phyloP scores from a whole-genome alignment of 2,113 vertebrate species.

The Chitala chitala region DNA sequence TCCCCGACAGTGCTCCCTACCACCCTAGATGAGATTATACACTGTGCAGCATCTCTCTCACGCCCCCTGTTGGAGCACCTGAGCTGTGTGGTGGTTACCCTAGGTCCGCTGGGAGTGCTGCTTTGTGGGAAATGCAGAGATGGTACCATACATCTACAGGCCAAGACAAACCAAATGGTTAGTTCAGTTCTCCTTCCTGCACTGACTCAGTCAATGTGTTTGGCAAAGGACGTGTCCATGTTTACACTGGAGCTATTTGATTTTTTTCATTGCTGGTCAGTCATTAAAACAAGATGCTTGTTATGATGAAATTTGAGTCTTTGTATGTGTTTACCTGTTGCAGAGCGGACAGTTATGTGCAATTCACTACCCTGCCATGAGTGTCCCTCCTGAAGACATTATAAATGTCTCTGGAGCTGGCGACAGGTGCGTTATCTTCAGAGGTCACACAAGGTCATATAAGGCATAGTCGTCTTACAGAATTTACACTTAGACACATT shows the following conservation, averaged over 20 bases:
- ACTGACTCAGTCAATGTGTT: not conserved
- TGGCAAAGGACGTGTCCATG: not conserved
- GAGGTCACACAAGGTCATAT: not conserved
- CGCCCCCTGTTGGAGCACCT: conserved; percentile 76
- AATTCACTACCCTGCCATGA: conserved; percentile 69
- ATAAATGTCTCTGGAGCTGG: conserved; percentile 83
- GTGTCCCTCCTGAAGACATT: conserved; percentile 57
- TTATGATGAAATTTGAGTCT: not conserved
- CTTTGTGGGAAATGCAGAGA: conserved; percentile 65
- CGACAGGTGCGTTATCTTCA: conserved; percentile 65
- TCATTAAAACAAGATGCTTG: not conserved
- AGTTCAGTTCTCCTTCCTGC: not conserved
- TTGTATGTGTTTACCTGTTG: not conserved
- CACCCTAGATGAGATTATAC: conserved; percentile 59
- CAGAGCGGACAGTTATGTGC: conserved; percentile 68
- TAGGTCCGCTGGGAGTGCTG: conserved; percentile 67
- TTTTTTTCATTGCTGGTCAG: too few species aligned
- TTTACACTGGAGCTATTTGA: too few species aligned
- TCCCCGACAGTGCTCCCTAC: conserved; percentile 54
- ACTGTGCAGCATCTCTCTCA: conserved; percentile 59
- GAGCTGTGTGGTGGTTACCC: conserved; percentile 73
- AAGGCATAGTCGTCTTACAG: not conserved
- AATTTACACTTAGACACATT: not conserved
- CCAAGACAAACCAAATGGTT: conserved; percentile 54
- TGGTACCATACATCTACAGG: conserved; percentile 58